These are phyloP conservation scores for Spheniscus mendiculus DNA, from an alignment of 2,113 vertebrate genomes.

Conservation along the genomic window DNA sequence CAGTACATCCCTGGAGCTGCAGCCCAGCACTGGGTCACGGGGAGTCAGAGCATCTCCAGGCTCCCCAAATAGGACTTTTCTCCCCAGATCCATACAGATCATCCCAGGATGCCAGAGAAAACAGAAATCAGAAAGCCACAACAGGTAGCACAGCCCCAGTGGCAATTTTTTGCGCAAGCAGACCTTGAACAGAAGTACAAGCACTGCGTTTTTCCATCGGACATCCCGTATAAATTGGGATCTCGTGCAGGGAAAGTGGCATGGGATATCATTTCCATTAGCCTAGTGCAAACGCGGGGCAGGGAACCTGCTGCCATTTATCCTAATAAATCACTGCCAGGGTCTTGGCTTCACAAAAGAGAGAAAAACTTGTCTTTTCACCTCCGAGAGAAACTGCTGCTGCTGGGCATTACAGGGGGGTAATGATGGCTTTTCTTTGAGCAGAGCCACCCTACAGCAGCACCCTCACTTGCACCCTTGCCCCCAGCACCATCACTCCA, in stretches of 20 bases:
- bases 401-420: neutral
- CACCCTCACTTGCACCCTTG: neutral
- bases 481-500: neutral
- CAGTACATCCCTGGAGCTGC: neutral
- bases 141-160: neutral
- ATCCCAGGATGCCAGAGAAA: neutral
- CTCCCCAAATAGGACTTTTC: neutral
- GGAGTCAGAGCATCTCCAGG: neutral
- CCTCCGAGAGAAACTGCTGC: neutral
- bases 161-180: neutral
- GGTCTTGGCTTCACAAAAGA: neutral
- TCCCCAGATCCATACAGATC: neutral
- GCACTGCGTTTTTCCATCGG: neutral
- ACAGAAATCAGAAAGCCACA: neutral
- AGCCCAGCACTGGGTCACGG: neutral
- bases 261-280: neutral
- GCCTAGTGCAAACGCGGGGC: fast-evolving
- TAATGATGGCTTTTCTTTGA: neutral
- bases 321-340: neutral
- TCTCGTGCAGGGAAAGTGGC: neutral
- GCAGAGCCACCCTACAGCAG: neutral
- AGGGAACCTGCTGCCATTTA: neutral
- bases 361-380: neutral
- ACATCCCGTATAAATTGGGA: neutral
- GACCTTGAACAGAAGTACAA: neutral